Evolutionary conservation across 2,113 vertebrate genomes (phyloP).

Genomic region (Nyctibius bracteatus): DNA sequence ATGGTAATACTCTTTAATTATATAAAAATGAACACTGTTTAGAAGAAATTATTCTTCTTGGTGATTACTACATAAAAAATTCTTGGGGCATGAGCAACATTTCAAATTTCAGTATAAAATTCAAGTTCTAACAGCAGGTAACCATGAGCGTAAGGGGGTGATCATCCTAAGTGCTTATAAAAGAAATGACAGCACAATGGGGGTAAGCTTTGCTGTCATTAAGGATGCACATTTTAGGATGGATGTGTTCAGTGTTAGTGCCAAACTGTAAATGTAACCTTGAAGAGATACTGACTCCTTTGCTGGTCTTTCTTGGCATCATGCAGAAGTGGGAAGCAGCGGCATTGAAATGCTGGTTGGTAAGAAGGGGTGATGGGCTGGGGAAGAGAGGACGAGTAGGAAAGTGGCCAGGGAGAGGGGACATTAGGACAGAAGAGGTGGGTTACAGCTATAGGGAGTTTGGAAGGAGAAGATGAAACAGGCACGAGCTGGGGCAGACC

Average conservation of each 20-base stretch:
- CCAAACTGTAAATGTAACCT: background rate
- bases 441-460: fast-evolving
- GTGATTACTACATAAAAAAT: background rate
- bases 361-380: background rate
- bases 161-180: background rate
- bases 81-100: background rate
- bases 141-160: background rate
- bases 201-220: background rate
- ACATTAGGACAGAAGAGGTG: background rate
- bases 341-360: background rate
- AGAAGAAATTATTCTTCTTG: background rate
- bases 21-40: background rate
- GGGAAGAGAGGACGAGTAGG: background rate
- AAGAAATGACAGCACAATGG: background rate
- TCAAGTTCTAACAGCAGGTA: background rate
- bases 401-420: background rate
- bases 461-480: background rate
- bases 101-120: conserved; percentile 2
- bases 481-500: background rate
- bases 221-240: background rate
- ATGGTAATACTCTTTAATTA: background rate
- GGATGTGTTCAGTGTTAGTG: background rate
- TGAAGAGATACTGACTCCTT: background rate
- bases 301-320: background rate
- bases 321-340: background rate